phyloP scores from a whole-genome alignment of 1,140 invertebrate genomes.

The Luehdorfia chinensis region DNA sequence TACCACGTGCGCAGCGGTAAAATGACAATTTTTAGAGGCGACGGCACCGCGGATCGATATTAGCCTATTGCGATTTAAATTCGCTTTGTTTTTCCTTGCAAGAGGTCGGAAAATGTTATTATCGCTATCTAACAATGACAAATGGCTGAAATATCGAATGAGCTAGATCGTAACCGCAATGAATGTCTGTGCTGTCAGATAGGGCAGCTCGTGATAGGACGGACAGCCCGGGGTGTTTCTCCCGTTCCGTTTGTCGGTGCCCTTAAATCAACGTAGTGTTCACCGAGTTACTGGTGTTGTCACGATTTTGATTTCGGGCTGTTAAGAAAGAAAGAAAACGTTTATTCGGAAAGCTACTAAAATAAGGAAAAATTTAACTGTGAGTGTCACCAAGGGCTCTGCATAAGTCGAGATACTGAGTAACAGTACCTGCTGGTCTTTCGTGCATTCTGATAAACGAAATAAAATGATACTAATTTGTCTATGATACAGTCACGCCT shows the following conservation, averaged over 20 bases:
- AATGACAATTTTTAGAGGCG: too few species aligned
- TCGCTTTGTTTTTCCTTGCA: too few species aligned
- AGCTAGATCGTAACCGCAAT: conserved; percentile 26
- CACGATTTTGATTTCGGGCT: conserved; percentile 14
- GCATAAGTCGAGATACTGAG: too few species aligned
- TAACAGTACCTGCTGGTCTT: too few species aligned
- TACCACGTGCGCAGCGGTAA: too few species aligned
- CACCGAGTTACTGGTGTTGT: conserved; percentile 1
- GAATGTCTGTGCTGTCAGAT: conserved; percentile 29
- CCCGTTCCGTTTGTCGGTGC: conserved; percentile 3
- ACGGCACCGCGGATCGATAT: too few species aligned
- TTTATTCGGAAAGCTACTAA: not conserved
- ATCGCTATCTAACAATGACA: conserved; percentile 26
- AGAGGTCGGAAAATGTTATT: conserved; percentile 8
- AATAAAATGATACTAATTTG: too few species aligned
- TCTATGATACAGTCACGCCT: too few species aligned
- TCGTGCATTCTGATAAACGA: too few species aligned
- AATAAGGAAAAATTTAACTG: too few species aligned
- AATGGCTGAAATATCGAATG: conserved; percentile 32
- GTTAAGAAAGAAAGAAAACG: conserved; percentile 18
- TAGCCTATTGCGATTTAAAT: too few species aligned
- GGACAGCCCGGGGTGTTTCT: conserved; percentile 24
- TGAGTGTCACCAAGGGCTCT: too few species aligned
- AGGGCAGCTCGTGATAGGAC: conserved; percentile 32
- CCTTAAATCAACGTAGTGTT: conserved; percentile 3